phyloP scores from a whole-genome alignment of 2,113 vertebrate genomes.

The Poeciliopsis turrubarensis region DNA sequence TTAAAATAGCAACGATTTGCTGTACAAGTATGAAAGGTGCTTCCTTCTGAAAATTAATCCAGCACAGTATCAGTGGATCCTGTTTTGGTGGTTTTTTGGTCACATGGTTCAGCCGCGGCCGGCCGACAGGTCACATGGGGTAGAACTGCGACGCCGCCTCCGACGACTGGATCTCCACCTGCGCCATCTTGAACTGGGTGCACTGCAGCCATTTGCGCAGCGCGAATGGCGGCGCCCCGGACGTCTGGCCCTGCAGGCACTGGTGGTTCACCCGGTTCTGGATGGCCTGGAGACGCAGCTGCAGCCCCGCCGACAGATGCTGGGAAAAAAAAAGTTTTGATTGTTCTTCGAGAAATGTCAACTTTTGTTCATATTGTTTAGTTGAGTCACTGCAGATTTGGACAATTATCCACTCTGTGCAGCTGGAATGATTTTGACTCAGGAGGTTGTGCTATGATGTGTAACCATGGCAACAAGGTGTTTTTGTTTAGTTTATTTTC shows the following conservation, averaged over 20 bases:
- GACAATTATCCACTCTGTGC: too few relatives aligned
- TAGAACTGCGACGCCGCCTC: constrained; percentile 99
- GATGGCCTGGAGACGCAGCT: constrained; percentile 96
- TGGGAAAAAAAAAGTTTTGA: constrained; percentile 51
- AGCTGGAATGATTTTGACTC: too few relatives aligned
- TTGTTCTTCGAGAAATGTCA: too few relatives aligned
- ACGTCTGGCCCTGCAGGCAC: constrained; percentile 86
- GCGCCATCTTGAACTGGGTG: constrained; percentile 99
- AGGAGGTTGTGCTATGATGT: too few relatives aligned
- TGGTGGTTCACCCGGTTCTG: constrained; percentile 97
- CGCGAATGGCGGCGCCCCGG: constrained; percentile 83
- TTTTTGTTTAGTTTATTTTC: too few relatives aligned
- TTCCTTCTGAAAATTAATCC: constrained; percentile 40
- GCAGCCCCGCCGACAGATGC: constrained; percentile 96
- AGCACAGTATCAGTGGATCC: constrained; percentile 43
- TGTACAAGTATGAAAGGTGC: constrained; percentile 64
- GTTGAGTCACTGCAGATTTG: too few relatives aligned
- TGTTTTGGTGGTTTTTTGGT: constrained; percentile 17
- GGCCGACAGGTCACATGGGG: constrained; percentile 86
- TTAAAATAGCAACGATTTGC: constrained; percentile 68
- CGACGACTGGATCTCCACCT: constrained; percentile 99
- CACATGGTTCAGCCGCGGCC: constrained; percentile 6
- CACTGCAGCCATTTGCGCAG: constrained; percentile 98
- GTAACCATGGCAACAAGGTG: too few relatives aligned
- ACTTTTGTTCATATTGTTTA: too few relatives aligned